A percentile compares a stretch with the other conserved stretches of the same genome.
These are phyloP conservation scores for Potamarius usumacintae DNA, from an alignment of 2,113 vertebrate genomes.

Conservation along the genomic window DNA sequence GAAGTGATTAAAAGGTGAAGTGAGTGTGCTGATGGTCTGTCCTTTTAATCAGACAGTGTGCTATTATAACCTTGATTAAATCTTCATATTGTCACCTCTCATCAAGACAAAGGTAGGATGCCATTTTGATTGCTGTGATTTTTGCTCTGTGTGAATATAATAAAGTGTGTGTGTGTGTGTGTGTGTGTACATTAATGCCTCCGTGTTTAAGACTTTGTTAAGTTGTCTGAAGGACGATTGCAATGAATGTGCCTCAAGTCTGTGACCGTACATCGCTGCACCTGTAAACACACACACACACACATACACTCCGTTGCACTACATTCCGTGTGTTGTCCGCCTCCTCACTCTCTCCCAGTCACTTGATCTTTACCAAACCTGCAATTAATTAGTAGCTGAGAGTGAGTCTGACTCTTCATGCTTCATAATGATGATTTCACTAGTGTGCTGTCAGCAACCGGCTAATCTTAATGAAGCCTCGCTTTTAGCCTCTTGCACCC, in stretches of 20 bases:
- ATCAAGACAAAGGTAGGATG: conserved; percentile 68
- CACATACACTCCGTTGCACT: not conserved
- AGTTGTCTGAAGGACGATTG: conserved; percentile 40
- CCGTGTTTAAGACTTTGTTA: conserved; percentile 18
- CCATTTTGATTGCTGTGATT: conserved; percentile 69
- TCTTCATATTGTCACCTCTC: conserved; percentile 70
- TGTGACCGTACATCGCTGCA: not conserved
- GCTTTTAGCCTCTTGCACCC: not conserved
- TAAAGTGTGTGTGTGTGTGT: conserved; percentile 27
- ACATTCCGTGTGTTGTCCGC: conserved; percentile 7
- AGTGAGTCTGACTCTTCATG: conserved; percentile 38
- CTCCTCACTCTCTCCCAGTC: conserved; percentile 25
- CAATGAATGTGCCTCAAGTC: conserved; percentile 4
- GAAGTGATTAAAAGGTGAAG: conserved; percentile 72
- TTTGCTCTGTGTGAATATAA: conserved; percentile 43
- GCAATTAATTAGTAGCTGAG: conserved; percentile 46
- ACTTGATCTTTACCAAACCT: conserved; percentile 32
- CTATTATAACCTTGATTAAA: conserved; percentile 78
- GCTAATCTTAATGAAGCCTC: conserved; percentile 3
- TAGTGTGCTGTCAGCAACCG: conserved; percentile 10
- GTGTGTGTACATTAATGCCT: conserved; percentile 18
- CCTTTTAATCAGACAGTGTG: conserved; percentile 71
- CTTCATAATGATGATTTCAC: conserved; percentile 31
- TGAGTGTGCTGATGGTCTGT: conserved; percentile 72
- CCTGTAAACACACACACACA: not conserved